Percentiles rank a stretch among this genome's conserved stretches.
Evolutionary conservation across 92 coral and sea anemone species (phyloP).

Genomic region (Parazoanthus atlanticus): DNA sequence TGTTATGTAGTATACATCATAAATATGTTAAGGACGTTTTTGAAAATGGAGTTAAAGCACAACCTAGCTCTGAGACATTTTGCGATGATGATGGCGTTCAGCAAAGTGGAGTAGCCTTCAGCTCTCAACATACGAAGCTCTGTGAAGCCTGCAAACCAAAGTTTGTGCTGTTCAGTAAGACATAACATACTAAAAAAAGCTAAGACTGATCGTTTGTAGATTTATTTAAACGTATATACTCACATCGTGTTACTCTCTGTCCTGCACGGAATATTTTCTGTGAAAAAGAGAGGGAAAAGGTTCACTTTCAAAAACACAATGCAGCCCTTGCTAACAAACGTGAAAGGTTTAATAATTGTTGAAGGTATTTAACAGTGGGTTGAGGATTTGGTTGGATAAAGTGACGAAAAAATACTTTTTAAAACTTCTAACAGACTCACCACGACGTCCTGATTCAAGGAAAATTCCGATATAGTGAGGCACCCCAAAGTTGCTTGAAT

Average conservation of each 20-base stretch:
- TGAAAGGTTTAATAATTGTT: neutral
- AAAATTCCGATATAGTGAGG: conserved; percentile 78
- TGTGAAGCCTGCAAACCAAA: conserved; percentile 70
- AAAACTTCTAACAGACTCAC: conserved; percentile 46
- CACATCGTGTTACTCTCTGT: conserved; percentile 95
- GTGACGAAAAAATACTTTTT: too few relatives aligned
- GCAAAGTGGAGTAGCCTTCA: conserved; percentile 66
- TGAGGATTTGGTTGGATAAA: neutral
- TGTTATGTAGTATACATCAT: too few relatives aligned
- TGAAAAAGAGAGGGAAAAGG: neutral
- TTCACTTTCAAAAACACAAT: neutral
- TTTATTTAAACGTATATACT: conserved; percentile 42
- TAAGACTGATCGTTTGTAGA: too few relatives aligned
- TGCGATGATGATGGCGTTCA: conserved; percentile 80
- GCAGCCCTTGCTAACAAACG: too few relatives aligned
- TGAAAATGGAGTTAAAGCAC: neutral
- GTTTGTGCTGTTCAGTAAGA: neutral
- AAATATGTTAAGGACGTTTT: neutral
- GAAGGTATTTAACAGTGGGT: neutral
- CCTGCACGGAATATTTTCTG: conserved; percentile 99
- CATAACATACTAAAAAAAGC: too few relatives aligned
- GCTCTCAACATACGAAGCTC: conserved; percentile 81
- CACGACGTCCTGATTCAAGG: conserved; percentile 92
- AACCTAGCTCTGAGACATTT: conserved; percentile 95
- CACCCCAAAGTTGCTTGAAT: conserved; percentile 94